A percentile compares a stretch with the other conserved stretches of the same genome.
phyloP scores from a whole-genome alignment of 1,140 invertebrate genomes.

The Sitobion miscanthi region DNA sequence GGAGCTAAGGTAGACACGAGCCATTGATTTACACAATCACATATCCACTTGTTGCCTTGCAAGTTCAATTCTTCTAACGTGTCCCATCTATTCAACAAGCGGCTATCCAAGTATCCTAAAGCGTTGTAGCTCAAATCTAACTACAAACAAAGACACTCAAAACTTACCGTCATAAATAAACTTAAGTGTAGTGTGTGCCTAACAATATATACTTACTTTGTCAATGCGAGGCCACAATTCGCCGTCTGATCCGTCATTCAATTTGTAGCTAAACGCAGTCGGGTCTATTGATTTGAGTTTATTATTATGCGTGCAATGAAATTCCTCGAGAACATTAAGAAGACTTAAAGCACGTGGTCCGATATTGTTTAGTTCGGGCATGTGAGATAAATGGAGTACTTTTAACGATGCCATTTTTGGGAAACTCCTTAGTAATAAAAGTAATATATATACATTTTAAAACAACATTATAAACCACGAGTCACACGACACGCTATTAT shows the following conservation, averaged over 20 bases:
- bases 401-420: slow-evolving; percentile 68
- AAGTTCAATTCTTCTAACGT: slow-evolving; percentile 70
- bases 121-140: slow-evolving; percentile 74
- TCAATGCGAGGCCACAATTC: slow-evolving; percentile 68
- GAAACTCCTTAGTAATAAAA: slow-evolving; percentile 67
- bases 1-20: slow-evolving; percentile 70
- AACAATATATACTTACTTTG: slow-evolving; percentile 63
- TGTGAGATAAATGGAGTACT: slow-evolving; percentile 71
- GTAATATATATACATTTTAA: background rate
- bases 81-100: slow-evolving; percentile 72
- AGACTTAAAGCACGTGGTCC: slow-evolving; percentile 66
- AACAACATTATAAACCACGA: background rate
- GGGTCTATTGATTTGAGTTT: slow-evolving; percentile 67
- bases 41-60: slow-evolving; percentile 75
- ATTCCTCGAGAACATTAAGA: slow-evolving; percentile 65
- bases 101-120: slow-evolving; percentile 68
- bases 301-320: slow-evolving; percentile 69
- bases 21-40: slow-evolving; percentile 77
- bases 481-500: background rate
- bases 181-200: background rate
- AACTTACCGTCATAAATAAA: background rate
- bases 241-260: slow-evolving; percentile 63
- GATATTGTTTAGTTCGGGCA: slow-evolving; percentile 68
- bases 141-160: slow-evolving; percentile 61
- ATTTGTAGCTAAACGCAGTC: slow-evolving; percentile 64